Evolutionary conservation across 2,888 invertebrate species (phyloP), one percentile per base, ranked within the genome.

Genomic region (Scaptomyza caliginosa): DNA sequence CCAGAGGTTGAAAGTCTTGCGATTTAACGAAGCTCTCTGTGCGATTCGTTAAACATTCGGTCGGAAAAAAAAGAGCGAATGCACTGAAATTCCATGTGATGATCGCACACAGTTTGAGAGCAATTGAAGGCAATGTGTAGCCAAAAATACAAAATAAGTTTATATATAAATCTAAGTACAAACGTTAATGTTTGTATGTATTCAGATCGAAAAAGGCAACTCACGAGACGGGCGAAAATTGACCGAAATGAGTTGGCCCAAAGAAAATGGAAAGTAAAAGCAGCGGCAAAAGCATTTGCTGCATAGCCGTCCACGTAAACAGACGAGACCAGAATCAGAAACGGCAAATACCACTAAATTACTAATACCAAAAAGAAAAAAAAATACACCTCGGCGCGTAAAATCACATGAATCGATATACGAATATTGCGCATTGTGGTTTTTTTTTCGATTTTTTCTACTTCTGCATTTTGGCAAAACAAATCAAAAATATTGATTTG

Each of bases 191-290:
- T 34, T 7, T 16, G 32, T 34, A n/a, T 55, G 56, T 52, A 38
- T 45, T 36, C 48, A 55, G 48, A 55, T 42, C 34, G 55, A 72
- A 72, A 48, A 23, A 46, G 28, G 28, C 26, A 19, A 11, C 39
- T 7, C 30, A 23, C 21, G 56, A 30, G 30, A 54, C 52, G 46
- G 49, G 30, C 49, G 17, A 38, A 38, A 66, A 64, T 38, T 45
- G 34, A 34, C 36, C 51, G 55, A 46, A 58, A 36, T 32, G 38
- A n/a, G 11, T 28, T 28, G 28, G 45, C 26, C 48, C 55, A 56
- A 75, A 67, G 70, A 77, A 81, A 86, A 86, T 86, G 67, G 83
- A 81, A 80, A 86, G 84, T 83, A 86, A 83, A 86, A 74, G 63
- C 51, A 63, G 64, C 66, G 39, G 43, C 60, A 54, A 70, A 76